Percentiles rank a stretch among this genome's conserved stretches.
Evolutionary conservation across 2,888 invertebrate species (phyloP).

Genomic region (Boloria selene): DNA sequence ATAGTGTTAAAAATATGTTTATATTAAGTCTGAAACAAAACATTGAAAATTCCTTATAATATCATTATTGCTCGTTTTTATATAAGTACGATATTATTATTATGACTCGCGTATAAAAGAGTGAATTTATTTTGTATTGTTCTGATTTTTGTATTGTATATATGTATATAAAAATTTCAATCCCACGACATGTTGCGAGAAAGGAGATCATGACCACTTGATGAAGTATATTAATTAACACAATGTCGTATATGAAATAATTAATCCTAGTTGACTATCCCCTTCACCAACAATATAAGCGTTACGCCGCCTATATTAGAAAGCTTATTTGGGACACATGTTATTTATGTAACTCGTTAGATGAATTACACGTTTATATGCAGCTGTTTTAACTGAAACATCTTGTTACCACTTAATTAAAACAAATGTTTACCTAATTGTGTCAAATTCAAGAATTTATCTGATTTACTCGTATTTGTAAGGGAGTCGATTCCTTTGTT

Average conservation of each 20-base stretch:
- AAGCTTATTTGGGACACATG: constrained; percentile 42
- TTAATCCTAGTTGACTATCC: constrained; percentile 65
- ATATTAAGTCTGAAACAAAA: too few species aligned
- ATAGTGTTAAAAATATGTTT: too few species aligned
- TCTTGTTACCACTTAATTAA: not conserved
- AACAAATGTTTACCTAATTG: not conserved
- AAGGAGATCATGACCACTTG: not conserved
- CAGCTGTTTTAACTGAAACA: not conserved
- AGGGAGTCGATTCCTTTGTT: too few species aligned
- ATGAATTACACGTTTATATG: constrained; percentile 5
- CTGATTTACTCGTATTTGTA: not conserved
- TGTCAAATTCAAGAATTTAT: constrained; percentile 11
- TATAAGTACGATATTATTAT: too few species aligned
- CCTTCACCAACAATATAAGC: constrained; percentile 47
- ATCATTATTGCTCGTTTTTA: too few species aligned
- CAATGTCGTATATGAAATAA: constrained; percentile 62
- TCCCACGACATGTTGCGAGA: not conserved
- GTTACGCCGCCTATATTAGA: constrained; percentile 41
- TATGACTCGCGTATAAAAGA: not conserved
- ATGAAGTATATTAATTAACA: constrained; percentile 49
- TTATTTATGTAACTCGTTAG: constrained; percentile 23
- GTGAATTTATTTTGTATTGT: not conserved
- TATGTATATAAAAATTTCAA: not conserved
- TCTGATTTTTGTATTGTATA: not conserved
- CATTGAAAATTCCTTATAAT: too few species aligned